phyloP scores from a whole-genome alignment of 2,113 vertebrate genomes.

The Otus sunia region DNA sequence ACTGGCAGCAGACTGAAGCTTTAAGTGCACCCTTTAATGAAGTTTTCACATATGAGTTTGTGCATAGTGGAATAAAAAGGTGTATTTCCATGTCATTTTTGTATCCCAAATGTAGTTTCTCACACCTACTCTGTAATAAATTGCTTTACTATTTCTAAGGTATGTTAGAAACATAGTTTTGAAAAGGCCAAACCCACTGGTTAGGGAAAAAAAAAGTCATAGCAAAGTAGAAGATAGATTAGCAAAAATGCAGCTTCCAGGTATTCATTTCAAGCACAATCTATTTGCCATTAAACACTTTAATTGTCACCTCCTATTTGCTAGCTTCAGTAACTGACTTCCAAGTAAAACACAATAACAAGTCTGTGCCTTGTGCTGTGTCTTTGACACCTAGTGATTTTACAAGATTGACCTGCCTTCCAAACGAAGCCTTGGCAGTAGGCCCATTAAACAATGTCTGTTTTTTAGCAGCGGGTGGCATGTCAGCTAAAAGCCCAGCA shows the following conservation, averaged over 20 bases:
- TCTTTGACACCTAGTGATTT: constrained; percentile 1
- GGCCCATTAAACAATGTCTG: not conserved
- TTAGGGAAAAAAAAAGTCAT: not conserved
- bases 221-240: not conserved
- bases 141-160: not conserved
- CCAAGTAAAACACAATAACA: not conserved
- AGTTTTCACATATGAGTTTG: not conserved
- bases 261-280: not conserved
- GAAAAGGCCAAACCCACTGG: not conserved
- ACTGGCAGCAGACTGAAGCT: not conserved
- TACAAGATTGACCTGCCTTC: not conserved
- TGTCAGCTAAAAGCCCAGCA: not conserved
- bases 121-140: not conserved
- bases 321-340: not conserved
- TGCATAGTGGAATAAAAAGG: not conserved
- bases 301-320: not conserved
- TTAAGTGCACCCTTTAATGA: not conserved
- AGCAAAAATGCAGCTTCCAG: not conserved
- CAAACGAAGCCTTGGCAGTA: not conserved
- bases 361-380: not conserved
- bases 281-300: not conserved
- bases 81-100: not conserved
- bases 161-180: not conserved
- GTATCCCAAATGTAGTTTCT: not conserved
- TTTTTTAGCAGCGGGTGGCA: not conserved